phyloP scores from a whole-genome alignment of 2,888 invertebrate species.

The Fabriciana adippe region DNA sequence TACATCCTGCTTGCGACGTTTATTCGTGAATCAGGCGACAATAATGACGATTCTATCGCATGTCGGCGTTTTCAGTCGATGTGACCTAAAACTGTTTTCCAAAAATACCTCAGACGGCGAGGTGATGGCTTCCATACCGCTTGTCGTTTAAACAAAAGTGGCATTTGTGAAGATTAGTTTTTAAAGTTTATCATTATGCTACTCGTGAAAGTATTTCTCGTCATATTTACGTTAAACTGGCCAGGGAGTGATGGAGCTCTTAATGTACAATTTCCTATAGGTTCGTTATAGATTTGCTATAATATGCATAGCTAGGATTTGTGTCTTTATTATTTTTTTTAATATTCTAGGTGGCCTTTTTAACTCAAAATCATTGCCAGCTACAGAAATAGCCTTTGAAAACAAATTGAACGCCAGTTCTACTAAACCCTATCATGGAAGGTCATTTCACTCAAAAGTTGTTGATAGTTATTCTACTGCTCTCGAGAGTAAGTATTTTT shows the following conservation, averaged over 20 bases:
- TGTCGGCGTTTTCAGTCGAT: conserved; percentile 50
- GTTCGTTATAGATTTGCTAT: conserved; percentile 46
- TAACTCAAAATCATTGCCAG: conserved; percentile 54
- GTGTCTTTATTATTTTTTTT: background rate
- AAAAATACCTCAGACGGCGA: conserved; percentile 75
- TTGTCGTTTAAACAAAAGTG: conserved; percentile 50
- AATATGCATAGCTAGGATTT: background rate
- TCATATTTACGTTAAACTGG: conserved; percentile 44
- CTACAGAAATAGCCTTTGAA: conserved; percentile 56
- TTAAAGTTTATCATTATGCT: conserved; percentile 46
- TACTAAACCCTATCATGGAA: conserved; percentile 57
- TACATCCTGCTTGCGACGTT: conserved; percentile 17
- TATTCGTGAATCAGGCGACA: conserved; percentile 39
- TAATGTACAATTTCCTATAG: conserved; percentile 59
- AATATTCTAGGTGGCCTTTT: conserved; percentile 77
- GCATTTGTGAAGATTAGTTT: conserved; percentile 32
- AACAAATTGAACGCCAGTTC: conserved; percentile 52
- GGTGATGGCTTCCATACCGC: conserved; percentile 58
- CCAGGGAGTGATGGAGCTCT: conserved; percentile 42
- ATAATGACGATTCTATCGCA: conserved; percentile 43
- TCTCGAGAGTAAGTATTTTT: conserved; percentile 58
- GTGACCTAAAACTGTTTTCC: conserved; percentile 79
- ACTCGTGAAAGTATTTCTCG: conserved; percentile 45
- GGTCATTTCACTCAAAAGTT: conserved; percentile 53
- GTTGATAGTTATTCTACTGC: conserved; percentile 68